Evolutionary conservation across 1,140 invertebrate species (phyloP).

Genomic region (Brachionus angularis): DNA sequence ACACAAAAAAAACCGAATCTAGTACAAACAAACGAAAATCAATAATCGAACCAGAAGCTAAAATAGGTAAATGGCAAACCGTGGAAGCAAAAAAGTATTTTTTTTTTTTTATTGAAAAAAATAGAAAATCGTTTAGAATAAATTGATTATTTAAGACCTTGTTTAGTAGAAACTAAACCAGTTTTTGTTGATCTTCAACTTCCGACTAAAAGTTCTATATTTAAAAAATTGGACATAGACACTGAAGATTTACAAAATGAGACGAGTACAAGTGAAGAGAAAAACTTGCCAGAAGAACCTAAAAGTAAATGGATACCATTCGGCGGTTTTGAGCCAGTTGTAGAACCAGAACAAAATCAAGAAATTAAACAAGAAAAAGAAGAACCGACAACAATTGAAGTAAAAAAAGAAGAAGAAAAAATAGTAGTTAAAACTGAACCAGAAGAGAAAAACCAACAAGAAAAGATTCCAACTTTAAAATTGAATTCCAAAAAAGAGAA

Average conservation of each 20-base stretch:
- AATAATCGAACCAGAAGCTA: not conserved
- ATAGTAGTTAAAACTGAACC: no score
- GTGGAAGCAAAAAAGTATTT: not conserved
- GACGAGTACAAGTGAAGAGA: no score
- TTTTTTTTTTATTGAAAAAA: no score
- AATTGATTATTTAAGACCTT: not conserved
- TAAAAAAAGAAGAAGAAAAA: not conserved
- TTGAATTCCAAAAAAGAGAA: constrained; percentile 34
- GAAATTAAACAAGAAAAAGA: no score
- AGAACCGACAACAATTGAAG: no score
- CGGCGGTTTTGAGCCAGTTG: no score
- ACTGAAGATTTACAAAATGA: no score
- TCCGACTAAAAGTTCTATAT: not conserved
- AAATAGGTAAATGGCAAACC: constrained; percentile 13
- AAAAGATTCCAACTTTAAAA: not conserved
- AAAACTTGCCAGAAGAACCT: no score
- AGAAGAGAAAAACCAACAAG: constrained; percentile 5
- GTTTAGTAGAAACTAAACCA: not conserved
- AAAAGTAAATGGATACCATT: no score
- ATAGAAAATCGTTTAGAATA: no score
- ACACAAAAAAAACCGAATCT: not conserved
- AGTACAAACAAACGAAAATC: not conserved
- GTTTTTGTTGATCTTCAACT: not conserved
- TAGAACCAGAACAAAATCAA: no score
- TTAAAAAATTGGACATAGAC: not conserved